Conservation (phyloP, 2,888 invertebrate genomes). For the Leptinotarsa haldemani region DNA sequence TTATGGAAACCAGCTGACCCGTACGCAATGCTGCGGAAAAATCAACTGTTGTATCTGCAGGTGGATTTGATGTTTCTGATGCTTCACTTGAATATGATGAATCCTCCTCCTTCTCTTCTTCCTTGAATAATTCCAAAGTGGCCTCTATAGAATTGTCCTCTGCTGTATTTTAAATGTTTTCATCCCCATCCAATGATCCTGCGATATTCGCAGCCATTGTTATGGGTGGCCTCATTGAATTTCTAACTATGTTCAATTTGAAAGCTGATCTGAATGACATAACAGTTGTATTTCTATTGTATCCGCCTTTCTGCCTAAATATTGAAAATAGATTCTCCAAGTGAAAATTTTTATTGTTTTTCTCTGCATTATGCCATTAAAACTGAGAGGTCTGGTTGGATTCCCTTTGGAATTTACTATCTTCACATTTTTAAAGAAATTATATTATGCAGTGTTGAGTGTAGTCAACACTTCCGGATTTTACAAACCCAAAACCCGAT, state of each 20-base stretch:
- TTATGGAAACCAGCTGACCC: no score
- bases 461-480: not conserved
- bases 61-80: no score
- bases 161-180: not conserved
- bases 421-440: no score
- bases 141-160: not conserved
- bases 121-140: not conserved
- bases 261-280: not conserved
- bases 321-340: no score
- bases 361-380: not conserved
- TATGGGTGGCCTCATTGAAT: not conserved
- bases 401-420: no score
- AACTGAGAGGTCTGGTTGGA: not conserved
- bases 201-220: not conserved
- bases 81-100: not conserved
- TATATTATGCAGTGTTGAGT: no score
- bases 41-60: no score
- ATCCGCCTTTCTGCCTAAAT: no score
- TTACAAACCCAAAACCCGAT: slow-evolving; percentile 1
- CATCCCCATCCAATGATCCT: not conserved
- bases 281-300: no score
- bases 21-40: no score
- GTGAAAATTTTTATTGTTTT: not conserved
- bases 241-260: not conserved
- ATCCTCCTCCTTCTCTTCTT: not conserved